These are phyloP conservation scores for Nyctereutes procyonoides DNA, from an alignment of 2,113 vertebrate species.

Conservation along the genomic window DNA sequence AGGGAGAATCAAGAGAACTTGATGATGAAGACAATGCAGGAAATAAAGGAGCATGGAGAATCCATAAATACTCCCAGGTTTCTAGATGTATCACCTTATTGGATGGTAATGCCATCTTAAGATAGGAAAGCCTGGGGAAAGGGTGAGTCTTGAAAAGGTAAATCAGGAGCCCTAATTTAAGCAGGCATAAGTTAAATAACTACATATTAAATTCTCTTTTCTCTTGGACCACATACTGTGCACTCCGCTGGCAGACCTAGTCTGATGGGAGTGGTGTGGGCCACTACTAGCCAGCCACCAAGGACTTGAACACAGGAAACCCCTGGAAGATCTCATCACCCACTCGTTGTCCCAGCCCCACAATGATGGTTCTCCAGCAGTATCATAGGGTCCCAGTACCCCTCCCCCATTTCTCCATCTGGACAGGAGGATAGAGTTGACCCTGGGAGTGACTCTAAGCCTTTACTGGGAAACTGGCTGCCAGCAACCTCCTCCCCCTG, in stretches of 20 bases:
- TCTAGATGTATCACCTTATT: slow-evolving; percentile 7
- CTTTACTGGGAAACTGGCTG: slow-evolving; percentile 67
- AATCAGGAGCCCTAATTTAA: slow-evolving; percentile 2
- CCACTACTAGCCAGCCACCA: not conserved
- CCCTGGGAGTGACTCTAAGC: slow-evolving; percentile 58
- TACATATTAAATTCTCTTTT: not conserved
- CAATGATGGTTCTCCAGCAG: not conserved
- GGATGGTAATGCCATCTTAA: not conserved
- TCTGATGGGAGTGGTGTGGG: not conserved
- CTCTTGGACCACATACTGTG: not conserved
- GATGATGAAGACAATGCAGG: not conserved
- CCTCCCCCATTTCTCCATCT: slow-evolving; percentile 19
- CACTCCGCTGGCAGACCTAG: not conserved
- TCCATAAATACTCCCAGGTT: slow-evolving; percentile 13
- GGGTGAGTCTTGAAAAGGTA: not conserved
- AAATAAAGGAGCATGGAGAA: slow-evolving; percentile 24
- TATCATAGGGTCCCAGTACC: not conserved
- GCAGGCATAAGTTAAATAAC: not conserved
- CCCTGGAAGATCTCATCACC: not conserved
- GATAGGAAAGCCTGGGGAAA: not conserved
- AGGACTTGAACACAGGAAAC: not conserved
- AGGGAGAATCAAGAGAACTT: slow-evolving; percentile 45
- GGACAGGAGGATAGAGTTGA: not conserved
- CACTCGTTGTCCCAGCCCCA: not conserved
- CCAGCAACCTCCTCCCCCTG: slow-evolving; percentile 68